Evolutionary conservation across 2,888 invertebrate species (phyloP), one percentile per base, ranked within the genome.

Genomic region (Pterostichus madidus): DNA sequence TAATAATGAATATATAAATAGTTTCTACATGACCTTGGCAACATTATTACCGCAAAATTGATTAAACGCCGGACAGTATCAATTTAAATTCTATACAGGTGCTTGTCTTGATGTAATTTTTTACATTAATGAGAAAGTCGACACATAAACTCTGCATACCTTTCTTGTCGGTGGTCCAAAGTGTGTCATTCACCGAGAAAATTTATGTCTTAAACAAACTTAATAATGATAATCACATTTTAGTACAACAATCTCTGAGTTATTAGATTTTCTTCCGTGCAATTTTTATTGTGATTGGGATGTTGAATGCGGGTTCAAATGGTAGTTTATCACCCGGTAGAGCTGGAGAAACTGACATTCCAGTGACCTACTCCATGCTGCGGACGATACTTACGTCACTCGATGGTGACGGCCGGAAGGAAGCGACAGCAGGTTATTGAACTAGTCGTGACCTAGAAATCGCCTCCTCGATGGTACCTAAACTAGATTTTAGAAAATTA

Each of bases 401-500:
- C n/a, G 15, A n/a, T 71, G 64, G n/a, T 13, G 35, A 76, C 15
- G 59, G 39, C 81, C 81, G 81, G 81, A 81, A 81, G 81, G 81
- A 81, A 81, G 61, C 75, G 56, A 53, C 75, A 61, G n/a, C 75
- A 59, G 81, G 81, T 81, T 81, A 61, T 61, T 81, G 81, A 81
- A 81, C 81, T 35, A 81, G 32, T 44, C 61, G 71, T 75, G 75
- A 81, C 81, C 81, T 75, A 81, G 73, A 81, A 73, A 80, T 15
- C 52, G 64, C 13, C 39, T 31, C 49, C 24, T 32, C 32, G 6
- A n/a, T 24, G 75, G 56, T 13, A 59, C 59, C 59, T 75, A 81
- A 81, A 59, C 81, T 81, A 81, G 81, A 75, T 81, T 73, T 73
- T 73, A 39, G 35, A 71, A 73, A 80, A 56, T 56, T 68, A 32